Evolutionary conservation across 2,113 vertebrate species (phyloP).

Genomic region (Myotis yumanensis): DNA sequence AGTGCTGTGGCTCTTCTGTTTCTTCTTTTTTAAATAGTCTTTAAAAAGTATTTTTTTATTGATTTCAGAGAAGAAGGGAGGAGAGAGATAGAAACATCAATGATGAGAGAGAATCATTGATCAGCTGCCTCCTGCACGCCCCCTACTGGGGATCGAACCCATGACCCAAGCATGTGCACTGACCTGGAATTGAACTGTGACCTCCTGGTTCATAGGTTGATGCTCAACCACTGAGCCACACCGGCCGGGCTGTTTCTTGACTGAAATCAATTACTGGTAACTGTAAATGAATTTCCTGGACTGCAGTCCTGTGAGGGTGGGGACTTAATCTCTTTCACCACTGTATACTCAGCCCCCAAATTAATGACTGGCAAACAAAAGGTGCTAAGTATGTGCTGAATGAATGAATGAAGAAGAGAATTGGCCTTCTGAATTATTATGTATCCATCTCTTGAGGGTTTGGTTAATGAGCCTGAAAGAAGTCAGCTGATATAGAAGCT

Average conservation of each 20-base stretch:
- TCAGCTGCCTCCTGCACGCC: no score
- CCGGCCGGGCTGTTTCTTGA: background rate
- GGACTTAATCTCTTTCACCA: background rate
- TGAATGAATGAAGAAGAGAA: background rate
- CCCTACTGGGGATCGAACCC: no score
- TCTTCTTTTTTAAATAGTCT: no score
- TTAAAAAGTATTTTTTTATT: no score
- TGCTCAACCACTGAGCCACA: no score
- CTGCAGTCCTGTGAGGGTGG: background rate
- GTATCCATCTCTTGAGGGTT: background rate
- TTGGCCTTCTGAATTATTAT: background rate
- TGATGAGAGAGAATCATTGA: no score
- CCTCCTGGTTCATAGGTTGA: no score
- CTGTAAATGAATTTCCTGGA: background rate
- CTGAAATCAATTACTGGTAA: background rate
- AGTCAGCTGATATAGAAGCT: background rate
- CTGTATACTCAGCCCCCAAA: background rate
- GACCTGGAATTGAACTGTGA: no score
- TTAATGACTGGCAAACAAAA: background rate
- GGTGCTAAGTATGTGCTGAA: background rate
- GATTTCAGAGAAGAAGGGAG: no score
- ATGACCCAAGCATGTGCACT: no score
- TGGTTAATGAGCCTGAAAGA: background rate
- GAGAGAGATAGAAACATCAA: no score
- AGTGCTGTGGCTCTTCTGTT: background rate